These are phyloP conservation scores for Cephus nigrinus DNA, from an alignment of 2,888 invertebrate species.

Conservation along the genomic window DNA sequence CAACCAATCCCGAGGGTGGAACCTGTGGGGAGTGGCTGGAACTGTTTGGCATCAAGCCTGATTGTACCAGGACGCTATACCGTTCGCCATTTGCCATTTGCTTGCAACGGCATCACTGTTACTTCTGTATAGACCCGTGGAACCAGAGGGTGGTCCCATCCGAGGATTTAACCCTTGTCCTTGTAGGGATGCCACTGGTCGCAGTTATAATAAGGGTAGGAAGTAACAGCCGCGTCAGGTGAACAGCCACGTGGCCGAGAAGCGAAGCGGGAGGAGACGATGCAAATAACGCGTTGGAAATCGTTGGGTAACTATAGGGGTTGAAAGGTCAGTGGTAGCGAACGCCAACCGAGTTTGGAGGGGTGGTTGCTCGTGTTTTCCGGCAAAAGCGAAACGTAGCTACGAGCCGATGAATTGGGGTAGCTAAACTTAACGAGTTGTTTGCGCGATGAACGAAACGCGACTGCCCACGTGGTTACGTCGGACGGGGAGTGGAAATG, in stretches of 20 bases:
- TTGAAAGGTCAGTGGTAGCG: no score
- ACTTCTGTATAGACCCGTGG: conserved; percentile 5
- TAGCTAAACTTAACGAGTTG: conserved; percentile 43
- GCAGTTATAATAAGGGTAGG: no score
- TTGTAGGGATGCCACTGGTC: no score
- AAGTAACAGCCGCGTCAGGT: no score
- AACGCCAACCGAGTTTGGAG: background rate
- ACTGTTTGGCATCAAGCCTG: conserved; percentile 65
- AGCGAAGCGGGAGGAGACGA: no score
- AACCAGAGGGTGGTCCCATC: background rate
- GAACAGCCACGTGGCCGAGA: no score
- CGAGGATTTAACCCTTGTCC: no score
- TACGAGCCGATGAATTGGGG: background rate
- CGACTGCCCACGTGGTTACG: conserved; percentile 39
- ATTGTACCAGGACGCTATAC: conserved; percentile 49
- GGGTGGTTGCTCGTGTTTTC: background rate
- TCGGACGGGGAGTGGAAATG: conserved; percentile 33
- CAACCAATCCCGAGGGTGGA: conserved; percentile 62
- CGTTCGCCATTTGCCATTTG: conserved; percentile 28
- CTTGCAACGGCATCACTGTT: conserved; percentile 22
- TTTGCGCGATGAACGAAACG: conserved; percentile 45
- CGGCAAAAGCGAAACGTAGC: background rate
- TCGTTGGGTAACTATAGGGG: no score
- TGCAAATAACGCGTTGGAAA: no score
- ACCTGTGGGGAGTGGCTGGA: conserved; percentile 54